phyloP scores from a whole-genome alignment of 2,797 vertebrate species.

The Sorex maritimensis region DNA sequence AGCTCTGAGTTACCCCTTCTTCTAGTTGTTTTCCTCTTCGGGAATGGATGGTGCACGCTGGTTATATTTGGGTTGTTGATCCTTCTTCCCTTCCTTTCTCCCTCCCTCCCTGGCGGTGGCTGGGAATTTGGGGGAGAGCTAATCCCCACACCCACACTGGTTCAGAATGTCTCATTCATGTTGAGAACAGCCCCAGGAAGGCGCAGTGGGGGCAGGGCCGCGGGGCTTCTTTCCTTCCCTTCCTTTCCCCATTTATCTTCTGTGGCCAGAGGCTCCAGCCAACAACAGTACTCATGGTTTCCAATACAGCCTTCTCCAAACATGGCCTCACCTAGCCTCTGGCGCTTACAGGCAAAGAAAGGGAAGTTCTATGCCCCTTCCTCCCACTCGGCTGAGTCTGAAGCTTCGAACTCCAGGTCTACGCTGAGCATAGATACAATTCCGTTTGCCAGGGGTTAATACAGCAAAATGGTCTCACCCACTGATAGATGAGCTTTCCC shows the following conservation, averaged over 20 bases:
- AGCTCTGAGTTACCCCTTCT: conserved; percentile 66
- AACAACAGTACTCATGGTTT: conserved; percentile 78
- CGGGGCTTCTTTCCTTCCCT: conserved; percentile 32
- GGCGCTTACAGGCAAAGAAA: conserved; percentile 72
- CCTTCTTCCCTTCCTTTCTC: conserved; percentile 45
- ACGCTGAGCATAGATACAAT: conserved; percentile 19
- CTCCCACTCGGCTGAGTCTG: conserved; percentile 42
- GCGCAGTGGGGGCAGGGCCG: background rate
- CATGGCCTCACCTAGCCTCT: conserved; percentile 74
- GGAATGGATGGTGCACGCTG: conserved; percentile 69
- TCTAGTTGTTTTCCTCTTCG: conserved; percentile 77
- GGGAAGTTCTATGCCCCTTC: conserved; percentile 58
- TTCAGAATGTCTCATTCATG: conserved; percentile 77
- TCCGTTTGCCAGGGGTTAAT: conserved; percentile 45
- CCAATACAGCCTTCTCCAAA: conserved; percentile 61
- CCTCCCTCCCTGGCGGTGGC: conserved; percentile 45
- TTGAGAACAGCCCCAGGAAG: conserved; percentile 23
- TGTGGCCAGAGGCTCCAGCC: conserved; percentile 82
- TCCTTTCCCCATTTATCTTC: conserved; percentile 86
- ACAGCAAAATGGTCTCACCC: conserved; percentile 93
- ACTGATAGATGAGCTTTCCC: conserved; percentile 98
- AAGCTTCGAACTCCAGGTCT: conserved; percentile 49
- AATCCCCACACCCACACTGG: conserved; percentile 66
- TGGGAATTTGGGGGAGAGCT: conserved; percentile 44
- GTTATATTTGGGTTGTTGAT: conserved; percentile 80